Evolutionary conservation across 2,113 vertebrate genomes (phyloP), one percentile per base, ranked within the genome.

Genomic region (Charina bottae): DNA sequence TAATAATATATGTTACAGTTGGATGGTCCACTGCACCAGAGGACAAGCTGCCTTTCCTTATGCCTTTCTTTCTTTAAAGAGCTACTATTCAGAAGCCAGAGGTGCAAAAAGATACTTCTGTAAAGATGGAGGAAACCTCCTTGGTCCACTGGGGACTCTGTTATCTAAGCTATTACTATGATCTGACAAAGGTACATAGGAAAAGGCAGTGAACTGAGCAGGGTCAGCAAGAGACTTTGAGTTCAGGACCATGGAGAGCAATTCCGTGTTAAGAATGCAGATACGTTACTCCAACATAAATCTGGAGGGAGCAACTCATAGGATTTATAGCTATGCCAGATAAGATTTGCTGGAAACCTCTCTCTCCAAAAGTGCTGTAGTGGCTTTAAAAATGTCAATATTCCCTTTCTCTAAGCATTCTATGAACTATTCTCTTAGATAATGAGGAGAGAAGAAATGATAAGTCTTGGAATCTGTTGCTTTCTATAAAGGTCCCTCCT

Each of bases 211-310:
- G 72, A 78, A 78, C 72, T 78, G 33, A 78, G 72, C 33, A 78
- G 33, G 72, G 72, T 78, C 72, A 78, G 72, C 68, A 42, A 78
- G 72, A 78, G 33, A 78, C 72, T 78, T 78, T 78, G 33, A 78
- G 37, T 78, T 78, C 72, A 78, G 72, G 72, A 78, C 72, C 72
- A 78, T 78, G 72, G 72, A 78, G 72, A 78, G 72, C 72, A 78
- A 78, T 78, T 78, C 72, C 17, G 37, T 21, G 72, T 78, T 78
- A 78, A 17, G 72, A 78, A 78, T 78, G 72, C 72, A 78, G 72
- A 78, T 78, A 78, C 72, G 72, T 78, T 78, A 78, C 33, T 78
- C 72, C 72, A 78, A 37, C 72, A 78, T 33, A 42, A 78, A 78
- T 78, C 72, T 78, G 72, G 33, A 78, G 72, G 72, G 72, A 78